phyloP scores from a whole-genome alignment of 2,113 vertebrate genomes.

The Bungarus multicinctus region DNA sequence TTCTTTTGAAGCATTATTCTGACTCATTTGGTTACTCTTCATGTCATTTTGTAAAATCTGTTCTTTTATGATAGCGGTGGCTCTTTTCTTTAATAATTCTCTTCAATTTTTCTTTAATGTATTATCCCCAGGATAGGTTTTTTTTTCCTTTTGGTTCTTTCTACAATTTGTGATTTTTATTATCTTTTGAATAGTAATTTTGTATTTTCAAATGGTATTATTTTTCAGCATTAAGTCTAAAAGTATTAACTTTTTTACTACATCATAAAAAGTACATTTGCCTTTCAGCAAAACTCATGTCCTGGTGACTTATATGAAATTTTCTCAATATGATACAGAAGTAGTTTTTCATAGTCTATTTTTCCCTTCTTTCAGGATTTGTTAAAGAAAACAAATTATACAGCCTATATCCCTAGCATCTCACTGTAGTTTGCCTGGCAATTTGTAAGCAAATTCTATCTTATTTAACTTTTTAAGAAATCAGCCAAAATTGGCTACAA shows the following conservation, averaged over 20 bases:
- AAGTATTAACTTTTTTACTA: neutral
- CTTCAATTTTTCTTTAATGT: conserved; percentile 16
- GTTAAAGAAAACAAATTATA: neutral
- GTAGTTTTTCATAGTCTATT: neutral
- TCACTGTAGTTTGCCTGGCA: neutral
- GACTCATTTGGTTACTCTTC: conserved; percentile 16
- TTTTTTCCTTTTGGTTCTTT: neutral
- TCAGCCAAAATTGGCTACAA: neutral
- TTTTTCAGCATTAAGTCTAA: neutral
- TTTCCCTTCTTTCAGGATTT: neutral
- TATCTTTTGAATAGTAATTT: conserved; percentile 19
- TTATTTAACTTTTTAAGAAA: neutral
- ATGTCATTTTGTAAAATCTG: conserved; percentile 3
- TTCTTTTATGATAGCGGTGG: neutral
- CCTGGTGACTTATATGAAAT: neutral
- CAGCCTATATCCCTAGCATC: neutral
- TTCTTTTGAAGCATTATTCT: neutral
- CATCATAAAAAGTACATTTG: neutral
- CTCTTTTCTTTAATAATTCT: neutral
- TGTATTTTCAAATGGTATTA: neutral
- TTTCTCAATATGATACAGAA: neutral
- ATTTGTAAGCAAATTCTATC: neutral
- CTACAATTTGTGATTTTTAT: conserved; percentile 15
- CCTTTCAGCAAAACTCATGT: neutral
- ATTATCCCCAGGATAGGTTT: neutral